phyloP scores from a whole-genome alignment of 1,140 invertebrate genomes.

The Atta cephalotes region DNA sequence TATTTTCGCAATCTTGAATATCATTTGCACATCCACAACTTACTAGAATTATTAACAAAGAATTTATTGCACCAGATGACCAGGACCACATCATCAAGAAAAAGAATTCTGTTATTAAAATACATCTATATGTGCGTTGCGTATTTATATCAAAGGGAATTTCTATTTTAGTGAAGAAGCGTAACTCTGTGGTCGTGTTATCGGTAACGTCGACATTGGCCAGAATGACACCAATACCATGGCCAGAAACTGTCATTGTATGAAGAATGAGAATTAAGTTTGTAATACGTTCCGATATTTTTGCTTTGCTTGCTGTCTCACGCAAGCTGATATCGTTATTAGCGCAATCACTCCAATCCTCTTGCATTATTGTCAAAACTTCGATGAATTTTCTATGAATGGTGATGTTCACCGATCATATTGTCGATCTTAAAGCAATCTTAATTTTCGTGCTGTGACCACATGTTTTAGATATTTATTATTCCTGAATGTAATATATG shows the following conservation, averaged over 20 bases:
- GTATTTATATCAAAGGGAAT: background rate
- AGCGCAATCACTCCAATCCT: slow-evolving; percentile 3
- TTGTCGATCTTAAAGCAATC: background rate
- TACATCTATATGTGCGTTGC: slow-evolving; percentile 10
- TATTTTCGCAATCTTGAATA: background rate
- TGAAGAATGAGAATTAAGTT: background rate
- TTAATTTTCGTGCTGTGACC: background rate
- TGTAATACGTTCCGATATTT: background rate
- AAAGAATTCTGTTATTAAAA: background rate
- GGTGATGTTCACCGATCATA: background rate
- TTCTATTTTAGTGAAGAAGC: background rate
- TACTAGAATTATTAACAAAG: slow-evolving; percentile 27
- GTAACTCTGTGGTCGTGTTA: background rate
- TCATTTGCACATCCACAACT: background rate
- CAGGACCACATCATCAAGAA: background rate
- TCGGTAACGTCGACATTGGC: slow-evolving; percentile 1
- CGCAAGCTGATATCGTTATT: background rate
- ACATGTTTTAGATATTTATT: background rate
- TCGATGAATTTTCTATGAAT: slow-evolving; percentile 22
- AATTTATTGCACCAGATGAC: slow-evolving; percentile 3
- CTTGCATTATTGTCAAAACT: background rate
- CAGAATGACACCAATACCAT: background rate
- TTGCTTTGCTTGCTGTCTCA: background rate
- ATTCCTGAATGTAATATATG: background rate
- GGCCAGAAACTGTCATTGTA: background rate